Evolutionary conservation across 2,888 invertebrate genomes (phyloP).

Genomic region (Ophonus ardosiacus): DNA sequence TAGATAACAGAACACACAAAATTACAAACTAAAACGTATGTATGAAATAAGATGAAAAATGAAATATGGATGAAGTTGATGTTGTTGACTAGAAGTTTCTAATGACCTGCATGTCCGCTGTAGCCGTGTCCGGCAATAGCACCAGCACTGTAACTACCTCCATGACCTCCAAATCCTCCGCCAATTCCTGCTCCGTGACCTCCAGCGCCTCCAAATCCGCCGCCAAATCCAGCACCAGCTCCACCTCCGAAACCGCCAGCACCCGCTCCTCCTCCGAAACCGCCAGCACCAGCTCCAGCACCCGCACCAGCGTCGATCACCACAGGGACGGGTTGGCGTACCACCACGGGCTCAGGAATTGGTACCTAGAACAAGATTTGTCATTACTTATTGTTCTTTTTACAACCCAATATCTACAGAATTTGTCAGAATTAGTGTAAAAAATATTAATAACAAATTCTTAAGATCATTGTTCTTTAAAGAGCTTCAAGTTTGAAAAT

Average conservation of each 20-base stretch:
- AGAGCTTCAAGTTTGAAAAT: too few species aligned
- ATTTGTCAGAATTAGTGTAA: too few species aligned
- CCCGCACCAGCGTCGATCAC: conserved; percentile 15
- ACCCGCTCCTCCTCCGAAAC: neutral
- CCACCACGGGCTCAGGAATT: conserved; percentile 24
- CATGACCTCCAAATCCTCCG: neutral
- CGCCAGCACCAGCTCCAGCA: neutral
- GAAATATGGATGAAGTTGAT: neutral
- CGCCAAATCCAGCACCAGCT: neutral
- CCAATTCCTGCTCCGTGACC: neutral
- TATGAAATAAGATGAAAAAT: neutral
- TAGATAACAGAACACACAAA: neutral
- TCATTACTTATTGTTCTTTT: too few species aligned
- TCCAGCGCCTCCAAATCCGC: too few species aligned
- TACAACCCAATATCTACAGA: too few species aligned
- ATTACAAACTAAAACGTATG: neutral
- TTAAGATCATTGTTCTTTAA: too few species aligned
- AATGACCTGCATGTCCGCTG: neutral
- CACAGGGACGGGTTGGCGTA: conserved; percentile 12
- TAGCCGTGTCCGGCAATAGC: neutral
- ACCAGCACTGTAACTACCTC: neutral
- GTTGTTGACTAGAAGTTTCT: neutral
- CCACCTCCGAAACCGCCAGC: neutral
- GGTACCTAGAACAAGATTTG: neutral
- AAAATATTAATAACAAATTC: too few species aligned